Base-by-base conservation (phyloP, 2,113 vertebrate genomes). In the Polypterus bichir region DNA sequence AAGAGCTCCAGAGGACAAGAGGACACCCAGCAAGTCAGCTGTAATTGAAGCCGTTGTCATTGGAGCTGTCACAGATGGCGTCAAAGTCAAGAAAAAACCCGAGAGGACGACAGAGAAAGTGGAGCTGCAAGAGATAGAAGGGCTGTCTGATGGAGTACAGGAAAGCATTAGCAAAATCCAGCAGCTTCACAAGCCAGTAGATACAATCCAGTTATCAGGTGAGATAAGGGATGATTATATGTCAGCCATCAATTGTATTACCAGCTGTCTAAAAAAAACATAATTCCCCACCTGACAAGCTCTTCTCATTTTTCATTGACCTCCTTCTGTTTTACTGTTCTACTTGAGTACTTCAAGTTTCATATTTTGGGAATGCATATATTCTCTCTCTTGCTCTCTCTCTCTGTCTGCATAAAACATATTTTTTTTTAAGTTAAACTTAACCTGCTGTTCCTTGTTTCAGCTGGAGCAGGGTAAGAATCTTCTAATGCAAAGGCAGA, bases 1-100 rank as follows among this genome's bases (percentile, higher is more conserved):
- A 75, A 89, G 90, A 81, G 82, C 87, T 70, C 80, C 79, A 64
- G 77, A 77, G 60, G 67, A 83, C 51, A 82, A 87, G 75, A 79
- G 84, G 72, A 65, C 81, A 3, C 76, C 81, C 66, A 71, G 68
- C 67, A 2, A 79, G 67, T 76, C 77, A 49, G 69, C 64, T 64
- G 71, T 68, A 66, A 68, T 80, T 54, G 72, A 76, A 73, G 69
- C 76, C 48, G 59, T 57, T 69, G 70, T 44, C 9, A 58, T 64
- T 74, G 69, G 73, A 79, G 56, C 54, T 72, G 61, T 65, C 64
- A 7, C 63, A 73, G 70, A 73, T 66, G 68, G 44, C 64, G 74
- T 77, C 69, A 80, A 80, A 68, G 70, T 79, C 71, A 79, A 9
- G 60, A 75, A 76, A 76, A 74, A 86, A 62, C 44, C 68, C 60